phyloP scores from a whole-genome alignment of 2,888 invertebrate genomes.

The Pegoplata infirma region DNA sequence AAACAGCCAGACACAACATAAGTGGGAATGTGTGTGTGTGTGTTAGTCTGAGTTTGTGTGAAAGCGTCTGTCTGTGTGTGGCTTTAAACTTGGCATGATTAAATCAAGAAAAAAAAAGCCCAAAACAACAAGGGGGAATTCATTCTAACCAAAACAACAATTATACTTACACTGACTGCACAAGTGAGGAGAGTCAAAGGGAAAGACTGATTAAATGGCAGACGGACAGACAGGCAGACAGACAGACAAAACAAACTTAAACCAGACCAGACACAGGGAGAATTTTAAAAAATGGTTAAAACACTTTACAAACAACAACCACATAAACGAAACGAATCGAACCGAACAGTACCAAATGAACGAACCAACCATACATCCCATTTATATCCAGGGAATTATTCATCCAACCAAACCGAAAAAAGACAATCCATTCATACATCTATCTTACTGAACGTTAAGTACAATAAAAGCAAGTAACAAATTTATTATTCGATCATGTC shows the following conservation, averaged over 20 bases:
- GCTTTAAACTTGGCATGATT: constrained; percentile 46
- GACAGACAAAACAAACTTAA: constrained; percentile 20
- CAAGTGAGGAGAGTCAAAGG: neutral
- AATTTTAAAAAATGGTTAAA: constrained; percentile 9
- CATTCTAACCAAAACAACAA: constrained; percentile 9
- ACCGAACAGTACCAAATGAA: constrained; percentile 26
- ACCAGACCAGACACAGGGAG: constrained; percentile 21
- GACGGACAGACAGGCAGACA: constrained; percentile 35
- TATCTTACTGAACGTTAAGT: too few species aligned
- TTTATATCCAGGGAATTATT: neutral
- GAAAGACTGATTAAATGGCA: constrained; percentile 45
- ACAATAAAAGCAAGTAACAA: too few species aligned
- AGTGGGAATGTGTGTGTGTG: constrained; percentile 13
- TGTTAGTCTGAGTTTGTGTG: neutral
- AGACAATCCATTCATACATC: constrained; percentile 17
- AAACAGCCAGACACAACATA: neutral
- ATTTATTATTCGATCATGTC: too few species aligned
- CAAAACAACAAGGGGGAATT: neutral
- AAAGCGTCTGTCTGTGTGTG: constrained; percentile 5
- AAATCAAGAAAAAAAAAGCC: constrained; percentile 23
- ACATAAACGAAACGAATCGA: too few species aligned
- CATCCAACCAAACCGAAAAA: constrained; percentile 3
- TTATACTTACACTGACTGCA: neutral
- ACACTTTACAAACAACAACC: neutral
- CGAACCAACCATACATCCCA: constrained; percentile 8